Conservation (phyloP, 2,113 vertebrate species). For the Elephas maximus region DNA sequence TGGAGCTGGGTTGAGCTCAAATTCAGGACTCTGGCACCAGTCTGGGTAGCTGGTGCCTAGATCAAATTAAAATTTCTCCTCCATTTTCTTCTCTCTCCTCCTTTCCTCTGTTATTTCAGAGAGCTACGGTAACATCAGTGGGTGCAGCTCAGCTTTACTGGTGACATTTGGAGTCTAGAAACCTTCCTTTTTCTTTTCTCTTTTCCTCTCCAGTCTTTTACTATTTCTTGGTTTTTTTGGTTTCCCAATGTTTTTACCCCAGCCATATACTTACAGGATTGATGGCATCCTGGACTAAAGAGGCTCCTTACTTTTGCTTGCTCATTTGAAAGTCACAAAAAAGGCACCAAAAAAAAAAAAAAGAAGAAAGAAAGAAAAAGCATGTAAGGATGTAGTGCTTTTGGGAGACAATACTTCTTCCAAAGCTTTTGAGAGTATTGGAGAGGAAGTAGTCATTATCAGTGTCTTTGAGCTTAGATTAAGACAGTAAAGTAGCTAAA, state of each 20-base stretch:
- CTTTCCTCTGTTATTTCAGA: not conserved
- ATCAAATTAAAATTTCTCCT: not conserved
- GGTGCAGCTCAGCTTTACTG: not conserved
- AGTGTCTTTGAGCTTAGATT: not conserved
- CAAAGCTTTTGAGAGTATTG: not conserved
- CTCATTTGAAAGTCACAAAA: not conserved
- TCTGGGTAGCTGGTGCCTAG: not conserved
- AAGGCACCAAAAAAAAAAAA: not conserved
- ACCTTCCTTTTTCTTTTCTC: not conserved
- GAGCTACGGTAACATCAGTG: not conserved
- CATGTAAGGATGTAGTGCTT: not conserved
- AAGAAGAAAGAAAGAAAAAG: not conserved
- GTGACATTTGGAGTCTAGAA: not conserved
- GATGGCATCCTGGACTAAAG: not conserved
- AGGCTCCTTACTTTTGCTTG: not conserved
- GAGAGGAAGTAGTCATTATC: not conserved
- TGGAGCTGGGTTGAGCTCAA: not conserved
- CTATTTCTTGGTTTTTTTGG: not conserved
- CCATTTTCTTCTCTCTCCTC: not conserved
- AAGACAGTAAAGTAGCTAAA: not conserved
- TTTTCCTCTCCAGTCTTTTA: not conserved
- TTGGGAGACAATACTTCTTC: not conserved
- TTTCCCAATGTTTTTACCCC: not conserved
- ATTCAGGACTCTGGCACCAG: not conserved
- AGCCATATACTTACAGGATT: not conserved